Evolutionary conservation across 2,797 vertebrate species (phyloP).

Genomic region (Heterohyrax brucei): DNA sequence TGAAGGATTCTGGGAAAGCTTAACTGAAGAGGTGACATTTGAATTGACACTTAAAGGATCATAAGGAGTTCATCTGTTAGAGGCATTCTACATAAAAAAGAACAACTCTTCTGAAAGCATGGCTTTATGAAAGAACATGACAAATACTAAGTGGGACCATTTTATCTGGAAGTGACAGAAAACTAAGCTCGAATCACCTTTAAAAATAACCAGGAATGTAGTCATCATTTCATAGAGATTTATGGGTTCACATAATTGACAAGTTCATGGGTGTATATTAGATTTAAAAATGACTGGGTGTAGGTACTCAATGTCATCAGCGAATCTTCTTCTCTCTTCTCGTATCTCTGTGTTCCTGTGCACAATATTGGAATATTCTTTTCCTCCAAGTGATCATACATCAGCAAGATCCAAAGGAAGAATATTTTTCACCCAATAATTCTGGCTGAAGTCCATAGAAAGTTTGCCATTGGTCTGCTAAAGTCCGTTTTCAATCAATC

Average conservation of each 20-base stretch:
- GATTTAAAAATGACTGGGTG: background rate
- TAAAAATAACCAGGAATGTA: background rate
- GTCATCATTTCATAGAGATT: background rate
- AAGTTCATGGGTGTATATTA: background rate
- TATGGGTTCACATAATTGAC: background rate
- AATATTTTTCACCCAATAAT: background rate
- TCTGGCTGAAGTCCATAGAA: background rate
- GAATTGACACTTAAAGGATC: background rate
- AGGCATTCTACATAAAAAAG: background rate
- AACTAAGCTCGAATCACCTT: background rate
- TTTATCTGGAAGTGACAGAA: constrained; percentile 15
- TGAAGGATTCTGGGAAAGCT: background rate
- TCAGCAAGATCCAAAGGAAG: background rate
- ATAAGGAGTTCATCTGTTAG: background rate
- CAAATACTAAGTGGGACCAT: background rate
- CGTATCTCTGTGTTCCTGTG: background rate
- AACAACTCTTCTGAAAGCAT: background rate
- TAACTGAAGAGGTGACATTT: background rate
- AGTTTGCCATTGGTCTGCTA: background rate
- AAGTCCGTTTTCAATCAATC: background rate
- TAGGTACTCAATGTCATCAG: background rate
- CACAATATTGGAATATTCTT: background rate
- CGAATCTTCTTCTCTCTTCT: too few species aligned
- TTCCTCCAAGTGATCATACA: background rate
- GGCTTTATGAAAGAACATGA: background rate